Conservation (phyloP, 2,888 invertebrate genomes). For the Punctoribates punctum region DNA sequence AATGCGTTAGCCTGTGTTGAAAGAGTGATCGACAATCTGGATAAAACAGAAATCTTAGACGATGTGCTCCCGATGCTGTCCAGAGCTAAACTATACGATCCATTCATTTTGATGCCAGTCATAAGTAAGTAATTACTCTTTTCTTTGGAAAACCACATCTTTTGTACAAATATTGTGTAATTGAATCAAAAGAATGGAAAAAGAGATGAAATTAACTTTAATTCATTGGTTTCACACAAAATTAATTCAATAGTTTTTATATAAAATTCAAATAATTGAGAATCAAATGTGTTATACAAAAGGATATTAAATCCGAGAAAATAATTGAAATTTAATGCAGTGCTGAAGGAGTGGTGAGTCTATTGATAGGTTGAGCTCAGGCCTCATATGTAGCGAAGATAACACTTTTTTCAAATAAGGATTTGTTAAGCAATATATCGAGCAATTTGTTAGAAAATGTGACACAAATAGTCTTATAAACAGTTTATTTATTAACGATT, state of each 20-base stretch:
- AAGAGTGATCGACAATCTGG: conserved; percentile 74
- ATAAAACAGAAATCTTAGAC: conserved; percentile 80
- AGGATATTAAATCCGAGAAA: neutral
- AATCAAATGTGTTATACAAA: neutral
- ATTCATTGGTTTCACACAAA: no score
- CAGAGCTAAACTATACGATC: conserved; percentile 78
- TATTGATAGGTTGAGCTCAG: neutral
- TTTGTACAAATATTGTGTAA: no score
- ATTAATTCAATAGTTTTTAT: no score
- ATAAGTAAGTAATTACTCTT: conserved; percentile 71
- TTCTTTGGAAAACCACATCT: neutral
- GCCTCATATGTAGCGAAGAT: neutral
- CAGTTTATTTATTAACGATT: neutral
- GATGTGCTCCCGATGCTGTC: conserved; percentile 83
- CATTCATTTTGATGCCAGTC: conserved; percentile 80
- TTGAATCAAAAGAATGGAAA: no score
- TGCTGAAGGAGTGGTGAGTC: neutral
- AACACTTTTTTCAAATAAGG: conserved; percentile 8
- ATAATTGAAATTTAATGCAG: neutral
- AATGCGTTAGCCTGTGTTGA: conserved; percentile 60
- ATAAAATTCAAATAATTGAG: no score
- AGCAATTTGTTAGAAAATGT: neutral
- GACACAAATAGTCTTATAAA: neutral
- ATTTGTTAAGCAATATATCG: conserved; percentile 9
- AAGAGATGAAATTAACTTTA: no score